A percentile compares a stretch with the other conserved stretches of the same genome.
Evolutionary conservation across 2,888 invertebrate genomes (phyloP).

Genomic region (Choreutis nemorana): DNA sequence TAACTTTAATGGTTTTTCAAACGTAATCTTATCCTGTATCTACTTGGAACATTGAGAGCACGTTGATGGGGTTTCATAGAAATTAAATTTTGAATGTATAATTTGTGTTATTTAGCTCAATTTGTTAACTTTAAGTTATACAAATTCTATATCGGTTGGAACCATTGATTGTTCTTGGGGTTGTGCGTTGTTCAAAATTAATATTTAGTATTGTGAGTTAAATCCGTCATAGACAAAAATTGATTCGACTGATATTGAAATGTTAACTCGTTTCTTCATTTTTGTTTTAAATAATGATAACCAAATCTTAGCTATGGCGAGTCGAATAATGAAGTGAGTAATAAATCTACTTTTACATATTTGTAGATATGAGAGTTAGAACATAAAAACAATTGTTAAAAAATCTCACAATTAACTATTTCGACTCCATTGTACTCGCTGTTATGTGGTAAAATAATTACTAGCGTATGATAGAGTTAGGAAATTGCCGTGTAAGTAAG

Average conservation of each 20-base stretch:
- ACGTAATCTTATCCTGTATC: constrained; percentile 5
- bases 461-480: constrained; percentile 16
- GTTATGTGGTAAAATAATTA: constrained; percentile 29
- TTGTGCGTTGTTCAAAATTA: constrained; percentile 46
- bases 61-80: no score
- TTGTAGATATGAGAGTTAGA: no score
- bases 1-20: constrained; percentile 6
- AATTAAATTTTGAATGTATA: neutral
- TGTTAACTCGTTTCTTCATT: constrained; percentile 19
- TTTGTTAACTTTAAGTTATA: constrained; percentile 46
- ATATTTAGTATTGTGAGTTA: constrained; percentile 34
- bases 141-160: constrained; percentile 32
- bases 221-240: constrained; percentile 39
- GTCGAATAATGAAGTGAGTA: no score
- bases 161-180: constrained; percentile 34
- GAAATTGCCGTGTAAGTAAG: constrained; percentile 17
- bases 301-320: neutral
- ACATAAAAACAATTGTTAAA: no score
- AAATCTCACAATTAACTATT: constrained; percentile 14
- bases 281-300: constrained; percentile 14
- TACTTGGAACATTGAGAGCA: constrained; percentile 3
- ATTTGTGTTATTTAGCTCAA: constrained; percentile 39
- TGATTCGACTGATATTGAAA: constrained; percentile 38
- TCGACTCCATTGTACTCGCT: constrained; percentile 27
- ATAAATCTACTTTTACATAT: no score